Base-by-base conservation (phyloP, 2,888 invertebrate genomes). In the Drosophila greeni region DNA sequence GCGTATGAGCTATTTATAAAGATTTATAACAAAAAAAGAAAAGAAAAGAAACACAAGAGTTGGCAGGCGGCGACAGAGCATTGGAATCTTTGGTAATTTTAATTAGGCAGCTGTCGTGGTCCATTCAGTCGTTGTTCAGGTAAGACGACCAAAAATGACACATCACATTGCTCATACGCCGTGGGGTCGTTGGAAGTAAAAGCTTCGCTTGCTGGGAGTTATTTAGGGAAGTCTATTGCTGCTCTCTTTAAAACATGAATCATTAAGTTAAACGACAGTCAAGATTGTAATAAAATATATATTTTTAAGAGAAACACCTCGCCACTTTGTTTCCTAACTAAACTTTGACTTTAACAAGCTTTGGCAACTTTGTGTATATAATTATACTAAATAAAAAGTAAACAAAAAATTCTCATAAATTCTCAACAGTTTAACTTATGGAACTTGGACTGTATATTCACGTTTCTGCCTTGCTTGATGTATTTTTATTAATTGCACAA, bases 1-100 rank as follows among this genome's bases (percentile, higher is more conserved):
- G 76, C 82, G 72, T 82, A 76, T 84, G 65, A 43, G 66, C 39
- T 79, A 84, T 84, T 62, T 79, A 49, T 70, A 58, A 57, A 24
- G 11, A 52, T 66, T 66, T 60, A 24, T 61, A 58, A 58, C 59
- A 31, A 34, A 26, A 52, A 56, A 39, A 49, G 20, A 12, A 14
- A 29, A 31, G 16, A 52, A 24, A 11, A 20, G 9, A 34, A 20
- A 37, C 26, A 51, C 24, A 36, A 57, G 60, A 53, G 36, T 66
- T 68, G 73, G 65, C 73, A 69, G 49, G 37, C 61, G 60, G 52
- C 60, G 49, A 29, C 34, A 31, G 49, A 54, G n/a, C 40, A 45
- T 40, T 34, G 53, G 42, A 54, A 40, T 37, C 61, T 74, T 57
- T 64, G 56, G 79, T 79, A 49, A 64, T 60, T 68, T 69, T 68